Base-by-base conservation (phyloP, 1,140 invertebrate species). In the Drosophila orosa region DNA sequence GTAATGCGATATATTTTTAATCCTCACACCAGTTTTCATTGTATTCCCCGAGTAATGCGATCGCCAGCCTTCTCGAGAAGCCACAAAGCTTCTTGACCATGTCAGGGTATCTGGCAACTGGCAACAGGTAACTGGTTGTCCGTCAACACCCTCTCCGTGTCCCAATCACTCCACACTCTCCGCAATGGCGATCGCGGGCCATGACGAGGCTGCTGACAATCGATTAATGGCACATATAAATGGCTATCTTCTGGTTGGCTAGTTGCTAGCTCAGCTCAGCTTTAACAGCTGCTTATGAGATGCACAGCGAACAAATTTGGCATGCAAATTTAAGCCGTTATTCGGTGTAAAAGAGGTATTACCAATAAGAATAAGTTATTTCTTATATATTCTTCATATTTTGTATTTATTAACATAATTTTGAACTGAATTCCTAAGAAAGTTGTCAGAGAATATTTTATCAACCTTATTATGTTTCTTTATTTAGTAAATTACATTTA, bases 191-290 rank as follows among this genome's bases (percentile, higher is more conserved):
- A 74, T 62, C 72, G 72, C 63, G 66, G 29, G 48, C 74, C 80
- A 87, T 83, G 79, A 89, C 80, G 83, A 77, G 62, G 79, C 61
- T 79, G 84, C 83, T 87, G 83, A 87, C 83, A 89, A 89, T 87
- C 83, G 84, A 87, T 87, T 83, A 87, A 84, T 87, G 83, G 83
- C 84, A 81, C 84, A 87, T 78, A 68, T 89, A 87, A 87, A 89
- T 87, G 84, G 84, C 84, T 87, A 87, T 87, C 84, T 87, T 89
- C 80, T 89, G 80, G 84, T 78, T 72, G 83, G 83, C 57, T 80
- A 54, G 73, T 57, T 67, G 48, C 67, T 71, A 69, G 55, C 50
- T 22, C 48, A 39, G 59, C 33, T 65, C 60, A 19, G 22, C 27
- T 48, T 66, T 22, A 50, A 25, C 33, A 12, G 9, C 12, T 31